Conservation (phyloP, 2,888 invertebrate genomes). For the Altica lythri region DNA sequence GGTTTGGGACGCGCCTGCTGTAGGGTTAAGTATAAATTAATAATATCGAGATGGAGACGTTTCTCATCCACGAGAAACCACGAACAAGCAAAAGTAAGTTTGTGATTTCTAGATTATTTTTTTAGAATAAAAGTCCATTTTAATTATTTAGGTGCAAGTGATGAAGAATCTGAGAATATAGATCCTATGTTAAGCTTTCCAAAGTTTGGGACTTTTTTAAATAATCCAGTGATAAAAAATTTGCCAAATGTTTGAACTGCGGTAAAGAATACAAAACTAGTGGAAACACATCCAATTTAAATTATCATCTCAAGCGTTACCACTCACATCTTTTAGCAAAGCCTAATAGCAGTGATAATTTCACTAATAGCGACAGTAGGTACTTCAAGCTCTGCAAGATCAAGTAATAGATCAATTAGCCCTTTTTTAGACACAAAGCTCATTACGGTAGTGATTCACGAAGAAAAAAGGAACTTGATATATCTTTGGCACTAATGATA, state of each 20-base stretch:
- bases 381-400: not conserved
- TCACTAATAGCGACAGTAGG: too few species aligned
- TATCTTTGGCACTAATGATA: slow-evolving; percentile 29
- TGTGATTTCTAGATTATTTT: not conserved
- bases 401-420: not conserved
- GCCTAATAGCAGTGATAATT: too few species aligned
- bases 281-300: not conserved
- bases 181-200: not conserved
- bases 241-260: too few species aligned
- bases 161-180: not conserved
- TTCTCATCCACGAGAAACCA: not conserved
- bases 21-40: too few species aligned
- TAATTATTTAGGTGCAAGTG: not conserved
- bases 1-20: too few species aligned
- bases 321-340: too few species aligned
- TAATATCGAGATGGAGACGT: not conserved
- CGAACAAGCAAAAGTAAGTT: not conserved
- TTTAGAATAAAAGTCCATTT: not conserved
- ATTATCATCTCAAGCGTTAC: not conserved
- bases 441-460: too few species aligned
- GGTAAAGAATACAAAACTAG: not conserved
- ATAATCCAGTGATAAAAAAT: too few species aligned
- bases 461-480: slow-evolving; percentile 23
- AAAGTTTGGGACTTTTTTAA: not conserved
- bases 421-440: not conserved